Conservation (phyloP, 2,113 vertebrate genomes). For the Saguinus midas region DNA sequence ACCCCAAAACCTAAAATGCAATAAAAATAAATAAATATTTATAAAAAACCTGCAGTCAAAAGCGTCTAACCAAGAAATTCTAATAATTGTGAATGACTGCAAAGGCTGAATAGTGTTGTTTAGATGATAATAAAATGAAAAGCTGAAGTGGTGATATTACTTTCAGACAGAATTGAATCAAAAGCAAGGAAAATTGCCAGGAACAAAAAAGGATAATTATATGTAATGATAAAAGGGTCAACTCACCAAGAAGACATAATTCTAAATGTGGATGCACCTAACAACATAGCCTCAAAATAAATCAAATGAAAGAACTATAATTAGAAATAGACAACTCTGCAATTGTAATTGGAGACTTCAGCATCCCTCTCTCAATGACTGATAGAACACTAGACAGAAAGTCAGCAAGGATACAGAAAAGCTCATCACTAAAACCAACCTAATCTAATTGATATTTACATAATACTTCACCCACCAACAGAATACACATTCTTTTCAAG, state of each 20-base stretch:
- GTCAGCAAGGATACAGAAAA: neutral
- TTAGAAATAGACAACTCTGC: neutral
- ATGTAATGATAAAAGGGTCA: neutral
- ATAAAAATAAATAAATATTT: too few species aligned
- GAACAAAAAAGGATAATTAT: neutral
- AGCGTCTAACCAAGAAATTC: neutral
- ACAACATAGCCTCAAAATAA: neutral
- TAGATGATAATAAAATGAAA: neutral
- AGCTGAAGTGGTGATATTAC: neutral
- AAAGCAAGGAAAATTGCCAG: neutral
- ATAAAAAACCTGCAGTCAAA: neutral
- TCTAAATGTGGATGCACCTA: neutral
- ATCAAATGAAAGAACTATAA: neutral
- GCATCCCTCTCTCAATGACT: neutral
- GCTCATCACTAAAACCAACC: neutral
- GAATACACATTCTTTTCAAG: neutral
- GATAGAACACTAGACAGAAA: neutral
- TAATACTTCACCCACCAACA: neutral
- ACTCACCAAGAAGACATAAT: neutral
- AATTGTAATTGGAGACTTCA: neutral
- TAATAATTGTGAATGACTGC: neutral
- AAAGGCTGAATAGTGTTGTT: neutral
- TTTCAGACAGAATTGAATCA: neutral
- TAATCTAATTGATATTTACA: neutral
- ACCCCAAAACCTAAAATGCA: too few species aligned